Conservation (phyloP, 2,113 vertebrate genomes). For the Pica pica region DNA sequence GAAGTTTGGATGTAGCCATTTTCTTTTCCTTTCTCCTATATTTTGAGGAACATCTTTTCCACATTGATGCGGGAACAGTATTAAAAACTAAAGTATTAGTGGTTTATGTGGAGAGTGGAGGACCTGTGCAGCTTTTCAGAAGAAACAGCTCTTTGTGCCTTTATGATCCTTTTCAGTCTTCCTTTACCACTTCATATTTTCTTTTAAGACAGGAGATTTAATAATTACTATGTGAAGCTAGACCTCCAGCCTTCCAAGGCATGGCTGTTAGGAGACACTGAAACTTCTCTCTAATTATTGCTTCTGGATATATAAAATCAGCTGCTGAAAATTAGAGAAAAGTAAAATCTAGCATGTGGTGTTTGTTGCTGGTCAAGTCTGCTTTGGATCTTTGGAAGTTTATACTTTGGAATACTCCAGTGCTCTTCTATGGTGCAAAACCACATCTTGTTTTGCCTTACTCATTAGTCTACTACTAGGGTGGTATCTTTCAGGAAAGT, state of each 20-base stretch:
- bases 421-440: background rate
- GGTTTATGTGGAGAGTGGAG: background rate
- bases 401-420: background rate
- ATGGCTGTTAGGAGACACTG: background rate
- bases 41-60: background rate
- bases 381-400: background rate
- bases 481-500: background rate
- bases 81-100: background rate
- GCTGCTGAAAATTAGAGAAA: background rate
- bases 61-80: background rate
- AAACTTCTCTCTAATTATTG: background rate
- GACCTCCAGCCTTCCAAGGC: background rate
- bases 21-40: background rate
- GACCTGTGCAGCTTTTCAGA: background rate
- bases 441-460: background rate
- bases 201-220: background rate
- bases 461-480: background rate
- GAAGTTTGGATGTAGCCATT: background rate
- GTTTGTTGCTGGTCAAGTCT: background rate
- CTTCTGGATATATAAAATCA: background rate
- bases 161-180: background rate
- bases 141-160: background rate
- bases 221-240: background rate
- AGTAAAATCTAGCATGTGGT: background rate
- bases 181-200: background rate